phyloP scores from a whole-genome alignment of 2,113 vertebrate genomes.

The Oryzias javanicus region DNA sequence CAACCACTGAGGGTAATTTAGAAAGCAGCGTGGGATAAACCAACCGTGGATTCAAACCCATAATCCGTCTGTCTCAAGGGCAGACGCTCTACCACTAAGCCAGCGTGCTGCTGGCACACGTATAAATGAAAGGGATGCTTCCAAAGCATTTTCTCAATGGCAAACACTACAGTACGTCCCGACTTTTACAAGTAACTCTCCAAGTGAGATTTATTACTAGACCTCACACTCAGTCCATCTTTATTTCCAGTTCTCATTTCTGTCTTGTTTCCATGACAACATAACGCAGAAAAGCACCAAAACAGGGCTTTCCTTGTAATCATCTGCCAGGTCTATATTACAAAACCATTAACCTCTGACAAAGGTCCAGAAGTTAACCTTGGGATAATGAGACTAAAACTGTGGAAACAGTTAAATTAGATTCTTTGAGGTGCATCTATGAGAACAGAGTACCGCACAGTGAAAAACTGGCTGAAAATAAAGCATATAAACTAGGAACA shows the following conservation, averaged over 20 bases:
- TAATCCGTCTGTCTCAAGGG: no score
- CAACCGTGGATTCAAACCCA: no score
- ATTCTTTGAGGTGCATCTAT: no score
- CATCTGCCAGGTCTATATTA: conserved; percentile 21
- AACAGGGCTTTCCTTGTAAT: conserved; percentile 48
- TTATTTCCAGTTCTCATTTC: conserved; percentile 7
- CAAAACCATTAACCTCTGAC: neutral
- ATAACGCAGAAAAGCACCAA: conserved; percentile 51
- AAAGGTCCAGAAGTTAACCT: conserved; percentile 32
- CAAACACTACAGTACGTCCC: conserved; percentile 25
- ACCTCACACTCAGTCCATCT: rapidly evolving
- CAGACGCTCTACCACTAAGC: no score
- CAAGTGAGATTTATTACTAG: conserved; percentile 12
- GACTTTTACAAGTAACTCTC: conserved; percentile 44
- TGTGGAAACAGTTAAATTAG: conserved; percentile 2
- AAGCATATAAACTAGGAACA: no score
- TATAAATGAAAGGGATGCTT: no score
- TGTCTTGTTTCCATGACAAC: conserved; percentile 58
- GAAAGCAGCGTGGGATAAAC: no score
- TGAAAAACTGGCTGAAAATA: no score
- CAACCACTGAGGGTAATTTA: no score
- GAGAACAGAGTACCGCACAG: neutral
- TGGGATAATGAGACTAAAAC: conserved; percentile 2
- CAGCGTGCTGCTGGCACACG: no score
- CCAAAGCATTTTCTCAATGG: no score